Base-by-base conservation (phyloP, 2,113 vertebrate species). In the Oryzias javanicus region DNA sequence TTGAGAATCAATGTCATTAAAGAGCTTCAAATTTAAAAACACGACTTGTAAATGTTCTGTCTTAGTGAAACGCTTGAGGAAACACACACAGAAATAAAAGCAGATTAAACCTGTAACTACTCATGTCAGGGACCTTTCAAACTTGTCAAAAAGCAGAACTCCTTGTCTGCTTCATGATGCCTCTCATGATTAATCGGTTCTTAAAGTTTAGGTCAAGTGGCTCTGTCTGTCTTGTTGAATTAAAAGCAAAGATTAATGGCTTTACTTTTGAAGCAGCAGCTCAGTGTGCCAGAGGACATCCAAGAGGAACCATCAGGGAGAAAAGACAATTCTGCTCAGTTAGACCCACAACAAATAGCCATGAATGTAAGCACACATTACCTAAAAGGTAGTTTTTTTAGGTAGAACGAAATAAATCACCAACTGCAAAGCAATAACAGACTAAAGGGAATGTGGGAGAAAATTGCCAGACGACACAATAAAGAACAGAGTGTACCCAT, bases 261-360 rank as follows among this genome's bases (percentile, higher is more conserved):
- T 35, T 35, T 35, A 35, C 35, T 35, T 35, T 35, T 35, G 8
- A 8, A 35, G 35, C 3, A 10, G 8, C 35, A 35, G 35, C 35
- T 35, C 10, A 35, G 12, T 35, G 35, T 13, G 46, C n/a, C 46
- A 47, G 46, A 18, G 46, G 46, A 47, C 46, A 47, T 18, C 5
- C 16, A 14, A 60, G 42, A 52, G 27, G 2, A 42, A 19, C 19
- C 45, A 20, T 45, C 12, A 52, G 4, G 6, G n/a, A 12, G n/a
- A 49, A 51, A 48, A 48, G 25, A 16, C 29, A 25, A 5, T 29
- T 66, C 16, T 50, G 22, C 17, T 29, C 1, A 40, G 27, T n/a
- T 71, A 42, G 55, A 42, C 50, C 24, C 24, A 18, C 12, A 27
- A 48, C 22, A 64, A n/a, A n/a, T n/a, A n/a, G n/a, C n/a, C n/a